Conservation (phyloP, 1,140 invertebrate genomes). For the Spodoptera frugiperda region DNA sequence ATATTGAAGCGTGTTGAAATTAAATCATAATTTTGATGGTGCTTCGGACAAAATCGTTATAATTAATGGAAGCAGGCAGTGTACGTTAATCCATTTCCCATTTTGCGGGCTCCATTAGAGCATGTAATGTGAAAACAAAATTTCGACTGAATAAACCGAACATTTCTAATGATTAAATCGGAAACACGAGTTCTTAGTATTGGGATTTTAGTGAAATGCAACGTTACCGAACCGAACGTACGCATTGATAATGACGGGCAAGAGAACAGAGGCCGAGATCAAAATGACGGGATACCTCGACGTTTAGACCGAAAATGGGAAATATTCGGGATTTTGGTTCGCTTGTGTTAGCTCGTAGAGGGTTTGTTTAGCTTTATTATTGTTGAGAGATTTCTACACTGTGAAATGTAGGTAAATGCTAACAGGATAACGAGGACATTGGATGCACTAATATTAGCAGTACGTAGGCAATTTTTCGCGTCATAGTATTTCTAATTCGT, state of each 20-base stretch:
- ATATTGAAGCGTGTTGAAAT: constrained; percentile 43
- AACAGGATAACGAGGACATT: neutral
- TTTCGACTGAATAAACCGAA: constrained; percentile 44
- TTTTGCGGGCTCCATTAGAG: constrained; percentile 53
- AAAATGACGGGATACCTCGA: constrained; percentile 10
- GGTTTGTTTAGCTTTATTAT: too few relatives aligned
- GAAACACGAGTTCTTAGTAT: constrained; percentile 28
- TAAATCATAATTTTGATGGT: constrained; percentile 52
- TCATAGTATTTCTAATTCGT: too few relatives aligned
- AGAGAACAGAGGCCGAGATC: neutral
- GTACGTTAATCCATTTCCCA: constrained; percentile 50
- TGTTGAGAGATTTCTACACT: too few relatives aligned
- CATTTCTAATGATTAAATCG: constrained; percentile 41
- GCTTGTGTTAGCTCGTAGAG: too few relatives aligned
- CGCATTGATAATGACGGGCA: neutral
- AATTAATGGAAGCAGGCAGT: constrained; percentile 49
- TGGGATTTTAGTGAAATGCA: constrained; percentile 18
- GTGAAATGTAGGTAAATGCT: too few relatives aligned
- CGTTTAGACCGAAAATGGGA: constrained; percentile 15
- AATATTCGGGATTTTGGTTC: neutral
- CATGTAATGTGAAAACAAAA: constrained; percentile 47
- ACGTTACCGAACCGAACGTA: neutral
- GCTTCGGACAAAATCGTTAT: constrained; percentile 52
- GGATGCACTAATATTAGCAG: neutral
- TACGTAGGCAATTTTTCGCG: too few relatives aligned